Evolutionary conservation across 53 echinoderm and acorn worm species (phyloP).

Genomic region (Hippasteria phrygiana): DNA sequence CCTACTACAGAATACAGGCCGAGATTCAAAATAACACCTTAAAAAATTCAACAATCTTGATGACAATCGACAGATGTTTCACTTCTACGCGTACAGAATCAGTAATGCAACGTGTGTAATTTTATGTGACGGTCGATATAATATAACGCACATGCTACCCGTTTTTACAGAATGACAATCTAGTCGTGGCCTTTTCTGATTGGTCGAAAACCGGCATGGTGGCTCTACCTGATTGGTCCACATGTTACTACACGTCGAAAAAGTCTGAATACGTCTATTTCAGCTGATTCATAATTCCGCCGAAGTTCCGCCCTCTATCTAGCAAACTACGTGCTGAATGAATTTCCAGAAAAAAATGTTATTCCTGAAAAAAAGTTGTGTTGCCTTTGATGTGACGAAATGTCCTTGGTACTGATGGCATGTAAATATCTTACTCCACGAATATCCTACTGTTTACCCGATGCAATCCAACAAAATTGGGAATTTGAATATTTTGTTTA

Average conservation of each 20-base stretch:
- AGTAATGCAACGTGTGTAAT: constrained; percentile 4
- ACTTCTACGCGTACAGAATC: background rate
- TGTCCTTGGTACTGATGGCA: too few relatives aligned
- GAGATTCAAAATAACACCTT: too few relatives aligned
- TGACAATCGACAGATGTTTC: background rate
- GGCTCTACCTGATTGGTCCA: constrained; percentile 83
- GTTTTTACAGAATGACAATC: constrained; percentile 63
- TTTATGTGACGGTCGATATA: background rate
- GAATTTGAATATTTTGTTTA: too few relatives aligned
- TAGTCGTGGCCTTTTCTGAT: constrained; percentile 92
- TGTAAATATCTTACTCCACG: too few relatives aligned
- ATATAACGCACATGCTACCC: constrained; percentile 51
- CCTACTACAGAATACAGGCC: background rate
- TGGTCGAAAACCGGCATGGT: constrained; percentile 79
- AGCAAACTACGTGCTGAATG: too few relatives aligned
- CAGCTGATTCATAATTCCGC: constrained; percentile 51
- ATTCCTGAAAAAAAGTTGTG: too few relatives aligned
- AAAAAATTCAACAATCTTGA: background rate
- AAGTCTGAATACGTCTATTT: constrained; percentile 18
- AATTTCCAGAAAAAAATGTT: too few relatives aligned
- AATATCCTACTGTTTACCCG: too few relatives aligned
- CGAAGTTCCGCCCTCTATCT: constrained; percentile 12
- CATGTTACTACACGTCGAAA: constrained; percentile 68
- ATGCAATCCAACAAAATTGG: too few relatives aligned
- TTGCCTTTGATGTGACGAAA: too few relatives aligned